Percentiles rank a stretch among this genome's conserved stretches.
Evolutionary conservation across 53 echinoderm and acorn worm genomes (phyloP).

Genomic region (Paracentrotus lividus): DNA sequence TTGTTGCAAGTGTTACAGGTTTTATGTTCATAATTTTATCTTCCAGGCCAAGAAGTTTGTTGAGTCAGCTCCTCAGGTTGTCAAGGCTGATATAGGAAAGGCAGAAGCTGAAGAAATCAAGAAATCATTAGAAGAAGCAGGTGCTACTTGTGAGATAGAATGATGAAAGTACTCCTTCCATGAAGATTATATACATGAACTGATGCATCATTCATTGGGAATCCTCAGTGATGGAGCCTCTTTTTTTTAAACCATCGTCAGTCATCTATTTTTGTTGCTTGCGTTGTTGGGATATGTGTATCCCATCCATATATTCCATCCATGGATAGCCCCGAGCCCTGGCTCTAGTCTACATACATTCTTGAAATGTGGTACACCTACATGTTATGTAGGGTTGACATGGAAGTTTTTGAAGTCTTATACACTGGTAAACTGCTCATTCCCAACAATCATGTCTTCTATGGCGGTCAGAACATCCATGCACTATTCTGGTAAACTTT

Average conservation of each 20-base stretch:
- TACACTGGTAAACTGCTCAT: too few species aligned
- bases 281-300: not conserved
- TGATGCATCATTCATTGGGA: not conserved
- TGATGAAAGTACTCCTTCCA: slow-evolving; percentile 35
- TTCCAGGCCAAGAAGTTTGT: slow-evolving; percentile 99
- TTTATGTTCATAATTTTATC: too few species aligned
- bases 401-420: too few species aligned
- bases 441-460: too few species aligned
- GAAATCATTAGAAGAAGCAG: slow-evolving; percentile 85
- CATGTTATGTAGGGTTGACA: not conserved
- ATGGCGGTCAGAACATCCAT: too few species aligned
- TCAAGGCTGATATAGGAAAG: slow-evolving; percentile 91
- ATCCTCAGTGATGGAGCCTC: not conserved
- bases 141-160: slow-evolving; percentile 94
- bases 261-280: not conserved
- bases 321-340: not conserved
- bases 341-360: too few species aligned
- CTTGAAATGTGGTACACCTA: too few species aligned
- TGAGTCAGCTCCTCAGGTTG: slow-evolving; percentile 91
- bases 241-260: not conserved
- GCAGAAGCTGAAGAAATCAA: slow-evolving; percentile 94
- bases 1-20: not conserved
- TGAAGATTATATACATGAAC: slow-evolving; percentile 4
- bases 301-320: not conserved
- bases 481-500: too few species aligned